phyloP scores from a whole-genome alignment of 2,888 invertebrate genomes.

The Lepidocyrtinus sp. region DNA sequence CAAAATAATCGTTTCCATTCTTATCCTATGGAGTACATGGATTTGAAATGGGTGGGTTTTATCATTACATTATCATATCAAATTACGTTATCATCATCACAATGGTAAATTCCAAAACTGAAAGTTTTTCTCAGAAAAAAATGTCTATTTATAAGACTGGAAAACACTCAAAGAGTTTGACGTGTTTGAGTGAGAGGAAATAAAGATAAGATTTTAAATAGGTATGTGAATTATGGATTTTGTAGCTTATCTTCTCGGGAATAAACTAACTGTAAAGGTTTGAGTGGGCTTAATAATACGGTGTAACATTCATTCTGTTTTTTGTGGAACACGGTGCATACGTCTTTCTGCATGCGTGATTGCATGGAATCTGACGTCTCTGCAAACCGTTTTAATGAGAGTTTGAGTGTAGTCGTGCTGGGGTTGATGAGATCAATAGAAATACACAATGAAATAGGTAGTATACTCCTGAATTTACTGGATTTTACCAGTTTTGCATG shows the following conservation, averaged over 20 bases:
- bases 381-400: not conserved
- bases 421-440: not conserved
- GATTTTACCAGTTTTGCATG: conserved; percentile 18
- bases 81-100: not conserved
- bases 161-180: too few relatives aligned
- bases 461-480: conserved; percentile 39
- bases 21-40: not conserved
- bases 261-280: too few relatives aligned
- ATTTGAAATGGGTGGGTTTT: not conserved
- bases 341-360: too few relatives aligned
- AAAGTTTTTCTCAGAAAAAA: not conserved
- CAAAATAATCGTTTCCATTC: not conserved
- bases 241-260: too few relatives aligned
- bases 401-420: not conserved
- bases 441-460: not conserved
- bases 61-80: not conserved
- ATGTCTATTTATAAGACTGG: not conserved
- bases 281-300: too few relatives aligned
- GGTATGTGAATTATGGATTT: too few relatives aligned
- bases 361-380: not conserved
- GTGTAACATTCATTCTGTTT: too few relatives aligned
- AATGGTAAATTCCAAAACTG: not conserved
- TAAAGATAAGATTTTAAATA: too few relatives aligned
- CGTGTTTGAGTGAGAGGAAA: too few relatives aligned
- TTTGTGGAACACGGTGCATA: too few relatives aligned